Base-by-base conservation (phyloP, 2,797 vertebrate species). In the Hipposideros larvatus region DNA sequence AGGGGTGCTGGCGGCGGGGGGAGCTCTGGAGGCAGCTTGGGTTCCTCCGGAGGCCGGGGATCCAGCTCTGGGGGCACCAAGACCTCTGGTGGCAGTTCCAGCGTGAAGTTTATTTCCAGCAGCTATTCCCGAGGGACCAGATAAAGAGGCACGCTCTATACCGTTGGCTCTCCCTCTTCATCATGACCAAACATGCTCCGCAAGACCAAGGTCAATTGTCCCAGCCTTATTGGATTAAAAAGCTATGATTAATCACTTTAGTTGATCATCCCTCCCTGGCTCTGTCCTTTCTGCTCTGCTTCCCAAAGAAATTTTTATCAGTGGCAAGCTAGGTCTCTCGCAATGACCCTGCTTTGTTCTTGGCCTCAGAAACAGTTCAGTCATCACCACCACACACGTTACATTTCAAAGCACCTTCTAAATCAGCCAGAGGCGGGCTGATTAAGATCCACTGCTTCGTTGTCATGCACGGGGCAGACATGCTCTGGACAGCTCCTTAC, bases 41-140 rank as follows among this genome's bases (percentile, higher is more conserved):
- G 75, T 31, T 86, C 87, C 31, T 57, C 87, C 0, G 96, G 96
- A 80, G 98, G 71, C 48, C 83, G 96, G 24, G 90, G 97, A 8
- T 97, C 97, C 10, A 94, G 96, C 87, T 97, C 96, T 21, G 94
- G 97, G 24, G 91, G 95, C 2, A 65, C 61, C 59, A 97, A 97
- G 89, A 70, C 53, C 82, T 94, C 95, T 5, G n/a, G 97, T 5
- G 93, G 97, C 59, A 95, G 97, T 73, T 97, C 97, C 90, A 96
- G 92, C 3, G 91, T 97, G 78, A 98, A 97, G 71, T 98, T 97
- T 41, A 43, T 51, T 16, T 97, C 97, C 75, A 87, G 53, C 66
- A 97, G 73, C 68, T 97, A 97, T 55, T 96, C 97, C 68, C 87
- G 14, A 66, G 96, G 48, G 8, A 3, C 48, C 88, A 96, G 94